Evolutionary conservation across 53 echinoderm and acorn worm species (phyloP), one percentile per base, ranked within the genome.

Genomic region (Zoroaster sp.): DNA sequence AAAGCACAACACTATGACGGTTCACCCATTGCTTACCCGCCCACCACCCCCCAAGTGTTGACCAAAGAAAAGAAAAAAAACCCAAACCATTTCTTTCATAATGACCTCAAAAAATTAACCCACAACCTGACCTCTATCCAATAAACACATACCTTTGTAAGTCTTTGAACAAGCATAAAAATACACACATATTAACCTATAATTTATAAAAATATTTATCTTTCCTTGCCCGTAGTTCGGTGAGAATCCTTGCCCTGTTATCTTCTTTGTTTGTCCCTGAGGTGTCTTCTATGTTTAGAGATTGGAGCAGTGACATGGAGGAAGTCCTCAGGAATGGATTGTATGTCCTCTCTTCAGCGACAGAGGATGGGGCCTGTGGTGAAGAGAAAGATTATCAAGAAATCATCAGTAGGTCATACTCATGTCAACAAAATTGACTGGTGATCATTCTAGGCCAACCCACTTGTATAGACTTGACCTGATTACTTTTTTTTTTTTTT

Each of bases 321-420:
- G 83, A 44, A 33, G 97, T 95, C 82, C 97, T 94, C 18, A 97
- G 72, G 79, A 97, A 97, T 20, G 97, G 95, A 86, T 97, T 97
- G 87, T 97, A 97, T 1, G 91, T 71, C 33, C 91, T 95, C 88
- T 97, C 97, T 66, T 95, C 97, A 14, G 76, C 79, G 17, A 97
- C 67, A 0, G 94, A 91, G 12, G 97, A 97, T 46, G 97, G 97
- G 33, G 90, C 93, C 87, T 92, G 76, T 18, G 15, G 42, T 59
- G 36, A 28, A 8, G 36, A 72, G 15, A 5, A 70, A 67, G 46
- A 43, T 40, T 14, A 80, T 14, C 45, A 52, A 15, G 12, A 36
- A 2, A 6, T 2, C 15, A 15, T 54, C 41, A 47, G 34, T 59
- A 25, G 35, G 47, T 5, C 35, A 38, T 25, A 17, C 40, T 4